Conservation (phyloP, 2,888 invertebrate genomes). For the Sinopyrophorus schimmeli region DNA sequence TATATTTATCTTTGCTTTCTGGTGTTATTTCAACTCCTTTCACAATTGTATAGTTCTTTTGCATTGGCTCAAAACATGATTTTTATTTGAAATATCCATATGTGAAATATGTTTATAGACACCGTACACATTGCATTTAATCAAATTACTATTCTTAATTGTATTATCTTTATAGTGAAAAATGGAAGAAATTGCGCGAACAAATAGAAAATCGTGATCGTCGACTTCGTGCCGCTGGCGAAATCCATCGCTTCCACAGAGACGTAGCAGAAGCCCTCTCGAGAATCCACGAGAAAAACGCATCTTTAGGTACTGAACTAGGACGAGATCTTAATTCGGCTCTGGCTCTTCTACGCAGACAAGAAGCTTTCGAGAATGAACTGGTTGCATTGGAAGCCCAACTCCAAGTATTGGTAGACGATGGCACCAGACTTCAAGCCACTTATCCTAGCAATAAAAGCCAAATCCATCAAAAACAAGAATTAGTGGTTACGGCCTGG, state of each 20-base stretch:
- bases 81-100: no score
- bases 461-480: conserved; percentile 86
- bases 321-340: conserved; percentile 87
- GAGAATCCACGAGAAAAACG: conserved; percentile 87
- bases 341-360: conserved; percentile 77
- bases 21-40: no score
- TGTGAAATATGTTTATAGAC: no score
- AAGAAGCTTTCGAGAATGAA: conserved; percentile 93
- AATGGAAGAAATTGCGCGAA: conserved; percentile 87
- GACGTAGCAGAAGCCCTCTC: conserved; percentile 91
- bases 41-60: no score
- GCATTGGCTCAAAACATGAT: no score
- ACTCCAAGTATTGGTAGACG: conserved; percentile 87
- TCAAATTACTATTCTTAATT: not conserved
- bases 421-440: conserved; percentile 83
- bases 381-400: conserved; percentile 90
- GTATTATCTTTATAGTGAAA: conserved; percentile 58
- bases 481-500: conserved; percentile 86
- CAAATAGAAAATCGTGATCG: conserved; percentile 85
- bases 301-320: conserved; percentile 77
- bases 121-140: no score
- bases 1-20: no score
- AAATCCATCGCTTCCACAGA: conserved; percentile 96
- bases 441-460: conserved; percentile 90
- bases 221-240: conserved; percentile 90